Evolutionary conservation across 2,113 vertebrate genomes (phyloP).

Genomic region (Euleptes europaea): DNA sequence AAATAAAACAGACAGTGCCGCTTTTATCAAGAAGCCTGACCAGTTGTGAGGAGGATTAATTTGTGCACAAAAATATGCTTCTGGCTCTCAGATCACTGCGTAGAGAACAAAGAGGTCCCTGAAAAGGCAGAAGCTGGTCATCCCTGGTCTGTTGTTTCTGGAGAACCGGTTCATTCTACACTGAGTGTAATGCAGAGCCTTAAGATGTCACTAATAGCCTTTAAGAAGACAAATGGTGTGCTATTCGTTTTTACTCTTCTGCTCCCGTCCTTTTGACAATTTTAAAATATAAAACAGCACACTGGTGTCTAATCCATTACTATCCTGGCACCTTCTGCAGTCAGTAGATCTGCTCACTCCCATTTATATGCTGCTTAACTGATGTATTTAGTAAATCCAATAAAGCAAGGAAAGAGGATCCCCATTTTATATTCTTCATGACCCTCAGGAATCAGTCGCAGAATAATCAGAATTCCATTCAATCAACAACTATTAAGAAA

Average conservation of each 20-base stretch:
- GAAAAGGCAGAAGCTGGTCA: not conserved
- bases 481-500: slow-evolving; percentile 15
- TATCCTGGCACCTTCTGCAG: not conserved
- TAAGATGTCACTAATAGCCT: not conserved
- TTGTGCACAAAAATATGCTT: not conserved
- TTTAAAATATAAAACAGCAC: not conserved
- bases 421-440: not conserved
- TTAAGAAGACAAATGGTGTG: not conserved
- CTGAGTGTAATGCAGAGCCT: not conserved
- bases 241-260: not conserved
- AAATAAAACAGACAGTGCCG: not conserved
- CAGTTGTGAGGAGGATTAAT: not conserved
- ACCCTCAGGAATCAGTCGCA: not conserved
- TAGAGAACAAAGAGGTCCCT: not conserved
- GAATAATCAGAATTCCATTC: not conserved
- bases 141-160: not conserved
- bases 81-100: too few relatives aligned
- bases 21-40: not conserved
- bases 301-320: slow-evolving; percentile 3
- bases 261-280: not conserved
- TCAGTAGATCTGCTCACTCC: not conserved
- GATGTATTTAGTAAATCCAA: slow-evolving; percentile 13
- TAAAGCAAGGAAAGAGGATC: not conserved
- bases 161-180: not conserved
- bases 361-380: slow-evolving; percentile 10